Percentiles rank a stretch among this genome's conserved stretches.
Evolutionary conservation across 2,888 invertebrate species (phyloP).

Genomic region (Malthinus seriepunctatus): DNA sequence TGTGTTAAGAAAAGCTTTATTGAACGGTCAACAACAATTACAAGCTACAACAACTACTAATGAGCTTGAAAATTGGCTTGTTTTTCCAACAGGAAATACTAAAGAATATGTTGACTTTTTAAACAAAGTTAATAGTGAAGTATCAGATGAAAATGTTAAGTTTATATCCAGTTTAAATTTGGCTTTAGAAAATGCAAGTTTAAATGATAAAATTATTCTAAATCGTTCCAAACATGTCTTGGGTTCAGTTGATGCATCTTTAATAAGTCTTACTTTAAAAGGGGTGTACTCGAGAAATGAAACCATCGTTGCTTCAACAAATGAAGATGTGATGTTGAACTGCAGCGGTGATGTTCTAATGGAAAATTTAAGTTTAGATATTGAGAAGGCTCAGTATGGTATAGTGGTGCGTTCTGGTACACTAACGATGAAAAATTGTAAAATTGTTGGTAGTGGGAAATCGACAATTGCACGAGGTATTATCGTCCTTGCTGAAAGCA

Average conservation of each 20-base stretch:
- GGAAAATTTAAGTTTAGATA: slow-evolving; percentile 60
- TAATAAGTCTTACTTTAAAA: slow-evolving; percentile 54
- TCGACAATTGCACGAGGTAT: slow-evolving; percentile 61
- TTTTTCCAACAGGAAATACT: slow-evolving; percentile 56
- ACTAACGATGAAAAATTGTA: slow-evolving; percentile 57
- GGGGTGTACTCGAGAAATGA: slow-evolving; percentile 40
- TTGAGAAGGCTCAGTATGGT: slow-evolving; percentile 58
- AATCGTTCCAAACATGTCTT: slow-evolving; percentile 58
- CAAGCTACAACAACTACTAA: slow-evolving; percentile 20
- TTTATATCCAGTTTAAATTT: slow-evolving; percentile 51
- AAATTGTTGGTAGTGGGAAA: slow-evolving; percentile 55
- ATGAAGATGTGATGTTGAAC: slow-evolving; percentile 59
- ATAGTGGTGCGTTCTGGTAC: slow-evolving; percentile 58
- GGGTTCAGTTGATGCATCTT: slow-evolving; percentile 58
- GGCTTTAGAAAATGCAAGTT: slow-evolving; percentile 52
- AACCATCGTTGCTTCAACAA: slow-evolving; percentile 51
- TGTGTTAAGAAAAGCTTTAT: slow-evolving; percentile 58
- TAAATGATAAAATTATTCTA: slow-evolving; percentile 57
- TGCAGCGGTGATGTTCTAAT: slow-evolving; percentile 58
- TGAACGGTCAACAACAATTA: slow-evolving; percentile 39
- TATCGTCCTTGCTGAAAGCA: slow-evolving; percentile 55
- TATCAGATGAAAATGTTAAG: slow-evolving; percentile 52
- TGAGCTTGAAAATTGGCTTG: slow-evolving; percentile 49
- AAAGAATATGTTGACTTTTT: slow-evolving; percentile 56
- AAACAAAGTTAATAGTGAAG: slow-evolving; percentile 50